Base-by-base conservation (phyloP, 2,888 invertebrate species). In the Gymnocheta viridis region DNA sequence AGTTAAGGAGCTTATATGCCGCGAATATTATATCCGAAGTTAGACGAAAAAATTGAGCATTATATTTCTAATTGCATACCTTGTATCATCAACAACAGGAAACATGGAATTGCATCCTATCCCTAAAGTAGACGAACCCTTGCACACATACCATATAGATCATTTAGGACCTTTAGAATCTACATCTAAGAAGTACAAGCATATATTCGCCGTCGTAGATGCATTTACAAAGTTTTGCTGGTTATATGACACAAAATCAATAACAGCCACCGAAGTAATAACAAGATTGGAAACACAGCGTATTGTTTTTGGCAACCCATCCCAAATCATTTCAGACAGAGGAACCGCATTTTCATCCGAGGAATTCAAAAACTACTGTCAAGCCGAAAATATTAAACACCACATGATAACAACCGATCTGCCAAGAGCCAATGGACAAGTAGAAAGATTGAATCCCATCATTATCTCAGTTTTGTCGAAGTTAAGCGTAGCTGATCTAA, bases 231-330 rank as follows among this genome's bases (percentile, higher is more conserved):
- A 82, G 14, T 85, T 60, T 64, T 62, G 41, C 19, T 86, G 79
- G 56, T 14, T 64, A 1, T 72, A 79, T 24, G 72, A 70, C 2
- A 73, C 80, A 0, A 79, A 66, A 47, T 38, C 66, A 0, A 73
- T 66, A 10, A 35, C 66, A 17, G 10, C 73, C 2, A 67, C 17
- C 0, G 67, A 80, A 3, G 73, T 24, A 0, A 60, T 73, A 17
- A 4, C 49, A 3, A 66, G 22, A 29, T n/a, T 80, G 9, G 27
- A 80, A 17, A 7, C 2, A 14, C 72, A 90, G 38, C 88, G 89
- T 58, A 82, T 85, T 17, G 86, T 67, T 6, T 92, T 91, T 87
- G 91, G n/a, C n/a, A n/a, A n/a, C n/a, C n/a, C n/a, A n/a, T n/a
- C n/a, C n/a, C n/a, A n/a, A n/a, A n/a, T n/a, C n/a, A n/a, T n/a